Evolutionary conservation across 2,113 vertebrate genomes (phyloP).

Genomic region (Etia nguti): DNA sequence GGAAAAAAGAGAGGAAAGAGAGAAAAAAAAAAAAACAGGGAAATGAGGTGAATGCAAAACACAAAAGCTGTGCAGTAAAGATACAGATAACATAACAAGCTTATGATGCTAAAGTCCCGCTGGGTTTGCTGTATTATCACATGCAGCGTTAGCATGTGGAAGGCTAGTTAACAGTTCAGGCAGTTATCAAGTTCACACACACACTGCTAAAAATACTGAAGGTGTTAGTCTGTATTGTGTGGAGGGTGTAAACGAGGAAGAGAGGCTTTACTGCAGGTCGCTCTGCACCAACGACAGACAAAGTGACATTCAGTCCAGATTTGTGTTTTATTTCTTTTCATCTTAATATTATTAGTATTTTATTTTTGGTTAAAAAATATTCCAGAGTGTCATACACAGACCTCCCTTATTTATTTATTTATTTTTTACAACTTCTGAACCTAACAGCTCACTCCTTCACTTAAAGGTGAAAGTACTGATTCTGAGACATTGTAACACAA

Average conservation of each 20-base stretch:
- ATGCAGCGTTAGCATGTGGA: neutral
- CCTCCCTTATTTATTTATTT: fast-evolving
- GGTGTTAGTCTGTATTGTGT: neutral
- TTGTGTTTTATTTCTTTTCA: fast-evolving
- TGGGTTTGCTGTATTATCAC: neutral
- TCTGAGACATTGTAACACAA: neutral
- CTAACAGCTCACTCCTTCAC: neutral
- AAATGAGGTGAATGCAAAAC: neutral
- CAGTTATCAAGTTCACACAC: conserved; percentile 14
- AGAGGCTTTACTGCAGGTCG: neutral
- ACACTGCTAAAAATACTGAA: conserved; percentile 25
- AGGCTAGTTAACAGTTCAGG: neutral
- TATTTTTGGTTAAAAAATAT: fast-evolving
- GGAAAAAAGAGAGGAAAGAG: neutral
- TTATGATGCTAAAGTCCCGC: neutral
- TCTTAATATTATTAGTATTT: neutral
- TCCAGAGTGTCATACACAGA: neutral
- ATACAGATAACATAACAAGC: neutral
- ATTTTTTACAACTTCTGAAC: neutral
- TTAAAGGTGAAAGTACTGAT: neutral
- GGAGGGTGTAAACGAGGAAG: neutral
- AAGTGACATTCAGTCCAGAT: fast-evolving
- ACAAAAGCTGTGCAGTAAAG: neutral
- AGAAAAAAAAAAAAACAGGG: neutral
- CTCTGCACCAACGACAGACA: neutral